Conservation (phyloP, 2,113 vertebrate species). For the Fukomys damarensis region DNA sequence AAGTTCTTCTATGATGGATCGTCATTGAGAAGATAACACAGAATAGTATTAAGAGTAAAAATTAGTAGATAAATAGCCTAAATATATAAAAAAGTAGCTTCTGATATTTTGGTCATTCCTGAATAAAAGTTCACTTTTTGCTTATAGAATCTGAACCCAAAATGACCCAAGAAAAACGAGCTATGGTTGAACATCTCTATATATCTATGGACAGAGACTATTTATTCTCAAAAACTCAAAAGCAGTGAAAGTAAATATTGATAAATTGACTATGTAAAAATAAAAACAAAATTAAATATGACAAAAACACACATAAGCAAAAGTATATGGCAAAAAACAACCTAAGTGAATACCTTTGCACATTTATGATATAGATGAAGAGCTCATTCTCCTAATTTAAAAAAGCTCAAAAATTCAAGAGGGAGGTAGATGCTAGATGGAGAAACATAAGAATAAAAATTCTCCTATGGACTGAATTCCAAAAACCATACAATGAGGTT, state of each 20-base stretch:
- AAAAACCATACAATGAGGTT: not conserved
- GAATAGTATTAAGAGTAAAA: not conserved
- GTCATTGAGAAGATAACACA: not conserved
- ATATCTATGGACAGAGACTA: not conserved
- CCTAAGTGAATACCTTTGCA: not conserved
- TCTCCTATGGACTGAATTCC: not conserved
- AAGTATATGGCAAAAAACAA: constrained; percentile 7
- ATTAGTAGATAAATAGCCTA: not conserved
- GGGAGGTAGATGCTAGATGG: fast-evolving
- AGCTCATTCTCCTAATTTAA: not conserved
- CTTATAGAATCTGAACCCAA: not conserved
- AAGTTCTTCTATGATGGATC: not conserved
- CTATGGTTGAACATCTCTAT: not conserved
- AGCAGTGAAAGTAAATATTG: not conserved
- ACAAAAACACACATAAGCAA: not conserved
- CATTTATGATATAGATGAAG: not conserved
- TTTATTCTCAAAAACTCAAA: not conserved
- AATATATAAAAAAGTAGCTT: not conserved
- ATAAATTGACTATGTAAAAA: not conserved
- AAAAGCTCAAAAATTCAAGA: not conserved
- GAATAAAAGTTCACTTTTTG: not conserved
- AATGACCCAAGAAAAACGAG: not conserved
- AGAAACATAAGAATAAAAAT: not conserved
- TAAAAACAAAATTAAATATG: not conserved
- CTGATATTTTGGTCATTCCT: not conserved